phyloP scores from a whole-genome alignment of 2,113 vertebrate species.

The Anser brachyrhynchus region DNA sequence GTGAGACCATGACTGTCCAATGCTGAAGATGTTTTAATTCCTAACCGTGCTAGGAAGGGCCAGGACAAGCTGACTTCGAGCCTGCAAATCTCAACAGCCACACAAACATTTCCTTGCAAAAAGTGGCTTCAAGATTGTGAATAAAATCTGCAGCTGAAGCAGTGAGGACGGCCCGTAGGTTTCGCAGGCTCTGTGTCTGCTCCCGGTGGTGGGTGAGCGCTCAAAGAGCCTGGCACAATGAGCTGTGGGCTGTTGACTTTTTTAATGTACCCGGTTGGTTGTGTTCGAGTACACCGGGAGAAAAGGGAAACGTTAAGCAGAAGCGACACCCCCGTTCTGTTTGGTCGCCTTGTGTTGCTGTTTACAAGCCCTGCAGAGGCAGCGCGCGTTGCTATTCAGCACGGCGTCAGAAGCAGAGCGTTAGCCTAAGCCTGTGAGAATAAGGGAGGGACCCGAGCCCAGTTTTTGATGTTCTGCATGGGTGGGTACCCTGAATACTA shows the following conservation, averaged over 20 bases:
- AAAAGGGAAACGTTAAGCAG: not conserved
- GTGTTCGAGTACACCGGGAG: not conserved
- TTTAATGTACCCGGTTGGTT: not conserved
- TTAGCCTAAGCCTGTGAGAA: conserved; percentile 62
- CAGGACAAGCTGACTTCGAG: not conserved
- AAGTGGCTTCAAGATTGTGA: not conserved
- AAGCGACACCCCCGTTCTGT: not conserved
- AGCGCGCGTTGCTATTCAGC: conserved; percentile 51
- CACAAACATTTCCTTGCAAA: not conserved
- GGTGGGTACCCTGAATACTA: conserved; percentile 79
- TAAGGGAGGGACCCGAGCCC: conserved; percentile 66
- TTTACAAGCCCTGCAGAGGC: conserved; percentile 47
- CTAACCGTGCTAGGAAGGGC: not conserved
- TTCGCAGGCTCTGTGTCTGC: no score
- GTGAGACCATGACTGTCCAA: not conserved
- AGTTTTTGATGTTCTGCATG: conserved; percentile 83
- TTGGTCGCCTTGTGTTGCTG: conserved; percentile 33
- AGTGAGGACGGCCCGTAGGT: not conserved
- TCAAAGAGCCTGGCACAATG: not conserved
- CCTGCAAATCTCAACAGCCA: not conserved
- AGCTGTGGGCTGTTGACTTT: not conserved
- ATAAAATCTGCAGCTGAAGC: not conserved
- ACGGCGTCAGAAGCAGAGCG: not conserved
- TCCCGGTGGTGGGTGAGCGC: no score
- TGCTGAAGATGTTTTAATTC: not conserved